Evolutionary conservation across 2,888 invertebrate genomes (phyloP).

Genomic region (Apantesis nais): DNA sequence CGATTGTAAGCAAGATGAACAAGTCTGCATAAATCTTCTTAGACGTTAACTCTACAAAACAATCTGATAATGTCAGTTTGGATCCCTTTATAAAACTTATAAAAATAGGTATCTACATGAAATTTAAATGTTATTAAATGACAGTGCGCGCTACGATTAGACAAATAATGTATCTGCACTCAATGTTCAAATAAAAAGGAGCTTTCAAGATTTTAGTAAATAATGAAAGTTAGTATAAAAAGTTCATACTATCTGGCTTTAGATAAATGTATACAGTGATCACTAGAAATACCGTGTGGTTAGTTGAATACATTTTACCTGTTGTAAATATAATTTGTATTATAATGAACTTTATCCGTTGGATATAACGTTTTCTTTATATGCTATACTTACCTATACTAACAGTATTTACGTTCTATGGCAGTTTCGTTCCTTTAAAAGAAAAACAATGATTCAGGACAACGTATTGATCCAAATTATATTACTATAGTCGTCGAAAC

Average conservation of each 20-base stretch:
- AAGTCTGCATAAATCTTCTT: background rate
- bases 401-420: constrained; percentile 44
- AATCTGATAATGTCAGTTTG: constrained; percentile 20
- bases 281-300: constrained; percentile 66
- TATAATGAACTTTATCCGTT: constrained; percentile 62
- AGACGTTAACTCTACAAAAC: background rate
- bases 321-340: constrained; percentile 72
- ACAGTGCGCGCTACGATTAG: constrained; percentile 83
- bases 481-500: constrained; percentile 56
- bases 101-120: constrained; percentile 9
- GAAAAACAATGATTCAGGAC: constrained; percentile 43
- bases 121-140: constrained; percentile 39
- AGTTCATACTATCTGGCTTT: constrained; percentile 82
- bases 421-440: constrained; percentile 35
- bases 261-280: constrained; percentile 84
- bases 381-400: constrained; percentile 58
- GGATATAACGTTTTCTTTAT: constrained; percentile 59
- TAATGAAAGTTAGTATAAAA: constrained; percentile 81
- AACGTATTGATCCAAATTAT: constrained; percentile 47
- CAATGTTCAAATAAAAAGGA: constrained; percentile 86
- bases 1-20: constrained; percentile 12
- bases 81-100: constrained; percentile 16
- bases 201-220: constrained; percentile 84
- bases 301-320: constrained; percentile 56
- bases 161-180: constrained; percentile 84